Percentiles rank a stretch among this genome's conserved stretches.
phyloP scores from a whole-genome alignment of 2,113 vertebrate species.

The Ochotona princeps region DNA sequence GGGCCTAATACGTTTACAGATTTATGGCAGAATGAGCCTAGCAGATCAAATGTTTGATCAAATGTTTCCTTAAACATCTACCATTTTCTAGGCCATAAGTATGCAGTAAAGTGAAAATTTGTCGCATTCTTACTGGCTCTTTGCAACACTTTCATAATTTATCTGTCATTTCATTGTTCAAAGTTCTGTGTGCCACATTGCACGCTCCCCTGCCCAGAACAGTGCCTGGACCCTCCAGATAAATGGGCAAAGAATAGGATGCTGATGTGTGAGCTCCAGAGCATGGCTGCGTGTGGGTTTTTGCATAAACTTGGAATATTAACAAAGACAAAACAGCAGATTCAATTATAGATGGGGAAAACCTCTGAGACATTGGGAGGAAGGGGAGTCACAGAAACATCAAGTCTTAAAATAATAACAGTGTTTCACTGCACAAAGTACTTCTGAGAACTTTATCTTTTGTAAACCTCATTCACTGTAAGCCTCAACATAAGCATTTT shows the following conservation, averaged over 20 bases:
- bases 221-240: constrained; percentile 44
- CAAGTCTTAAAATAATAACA: constrained; percentile 53
- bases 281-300: constrained; percentile 48
- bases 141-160: constrained; percentile 46
- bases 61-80: too few species aligned
- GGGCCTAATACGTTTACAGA: neutral
- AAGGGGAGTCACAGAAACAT: constrained; percentile 56
- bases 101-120: constrained; percentile 22
- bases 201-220: constrained; percentile 41
- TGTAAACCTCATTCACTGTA: neutral
- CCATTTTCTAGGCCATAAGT: neutral
- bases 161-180: constrained; percentile 31
- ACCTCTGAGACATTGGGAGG: constrained; percentile 41
- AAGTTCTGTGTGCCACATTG: neutral
- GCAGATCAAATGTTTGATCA: neutral
- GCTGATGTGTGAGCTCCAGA: constrained; percentile 35
- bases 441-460: constrained; percentile 65
- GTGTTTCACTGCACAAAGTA: constrained; percentile 58
- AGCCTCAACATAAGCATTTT: constrained; percentile 52
- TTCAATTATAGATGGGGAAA: constrained; percentile 71
- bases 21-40: neutral
- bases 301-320: constrained; percentile 66
- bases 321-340: constrained; percentile 67
- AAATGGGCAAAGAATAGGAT: constrained; percentile 46
- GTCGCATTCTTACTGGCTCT: constrained; percentile 11